Conservation (phyloP, 2,113 vertebrate genomes). For the Rhegmatorhina hoffmannsi region DNA sequence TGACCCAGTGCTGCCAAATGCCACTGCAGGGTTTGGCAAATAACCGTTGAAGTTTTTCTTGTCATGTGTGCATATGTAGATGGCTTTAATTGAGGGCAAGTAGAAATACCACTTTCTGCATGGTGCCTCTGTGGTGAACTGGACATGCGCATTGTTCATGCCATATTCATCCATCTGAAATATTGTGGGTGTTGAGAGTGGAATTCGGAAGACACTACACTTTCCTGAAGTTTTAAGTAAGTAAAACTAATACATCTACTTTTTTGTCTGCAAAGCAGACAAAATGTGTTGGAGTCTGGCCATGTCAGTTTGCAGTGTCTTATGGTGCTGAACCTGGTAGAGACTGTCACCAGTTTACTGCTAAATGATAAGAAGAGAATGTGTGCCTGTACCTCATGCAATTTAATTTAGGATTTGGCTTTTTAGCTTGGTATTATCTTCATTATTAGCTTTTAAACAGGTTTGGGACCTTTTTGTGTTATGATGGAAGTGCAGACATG, state of each 20-base stretch:
- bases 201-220: neutral
- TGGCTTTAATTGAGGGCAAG: neutral
- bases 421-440: neutral
- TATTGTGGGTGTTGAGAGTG: neutral
- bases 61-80: fast-evolving
- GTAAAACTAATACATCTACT: neutral
- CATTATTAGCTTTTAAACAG: neutral
- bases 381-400: neutral
- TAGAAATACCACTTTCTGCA: neutral
- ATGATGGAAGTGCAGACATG: neutral
- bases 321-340: neutral
- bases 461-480: neutral
- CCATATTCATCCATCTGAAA: neutral
- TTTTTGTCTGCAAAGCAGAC: neutral
- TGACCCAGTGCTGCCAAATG: neutral
- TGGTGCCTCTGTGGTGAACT: neutral
- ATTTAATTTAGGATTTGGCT: neutral
- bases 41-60: neutral
- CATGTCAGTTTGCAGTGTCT: neutral
- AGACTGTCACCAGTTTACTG: neutral
- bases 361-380: neutral
- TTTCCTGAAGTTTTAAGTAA: neutral
- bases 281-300: neutral
- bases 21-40: neutral
- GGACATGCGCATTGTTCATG: neutral